These are phyloP conservation scores for Syrphus vitripennis DNA, from an alignment of 2,888 invertebrate genomes.

Conservation along the genomic window DNA sequence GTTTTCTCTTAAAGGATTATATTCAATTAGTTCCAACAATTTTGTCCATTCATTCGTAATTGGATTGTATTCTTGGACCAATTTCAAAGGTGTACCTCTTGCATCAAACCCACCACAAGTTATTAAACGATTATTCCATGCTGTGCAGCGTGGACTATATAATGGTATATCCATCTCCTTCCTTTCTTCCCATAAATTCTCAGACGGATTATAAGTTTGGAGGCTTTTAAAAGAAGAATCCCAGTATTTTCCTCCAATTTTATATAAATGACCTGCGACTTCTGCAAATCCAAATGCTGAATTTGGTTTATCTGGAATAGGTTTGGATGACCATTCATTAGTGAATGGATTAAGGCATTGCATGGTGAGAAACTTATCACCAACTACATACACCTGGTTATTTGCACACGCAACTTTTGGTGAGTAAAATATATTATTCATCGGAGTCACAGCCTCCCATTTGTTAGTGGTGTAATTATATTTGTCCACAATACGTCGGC, in stretches of 20 bases:
- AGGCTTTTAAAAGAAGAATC: neutral
- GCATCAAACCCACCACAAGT: neutral
- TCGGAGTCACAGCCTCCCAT: neutral
- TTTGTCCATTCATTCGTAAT: neutral
- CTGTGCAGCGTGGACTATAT: neutral
- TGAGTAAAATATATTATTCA: neutral
- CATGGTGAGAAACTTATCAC: neutral
- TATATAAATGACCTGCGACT: neutral
- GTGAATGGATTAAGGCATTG: no score
- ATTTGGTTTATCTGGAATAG: neutral
- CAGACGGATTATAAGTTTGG: neutral
- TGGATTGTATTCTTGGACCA: neutral
- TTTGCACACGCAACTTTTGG: neutral
- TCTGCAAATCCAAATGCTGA: neutral
- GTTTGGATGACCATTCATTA: neutral
- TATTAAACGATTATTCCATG: neutral
- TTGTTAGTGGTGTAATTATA: neutral
- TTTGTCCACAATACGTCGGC: neutral
- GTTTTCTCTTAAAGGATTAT: neutral
- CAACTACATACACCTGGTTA: neutral
- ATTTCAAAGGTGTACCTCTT: neutral
- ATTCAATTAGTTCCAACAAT: neutral
- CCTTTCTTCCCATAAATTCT: neutral
- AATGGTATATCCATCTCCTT: neutral
- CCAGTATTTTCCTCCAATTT: neutral